A percentile compares a stretch with the other conserved stretches of the same genome.
Conservation (phyloP, 2,113 vertebrate species). For the Promerops cafer region DNA sequence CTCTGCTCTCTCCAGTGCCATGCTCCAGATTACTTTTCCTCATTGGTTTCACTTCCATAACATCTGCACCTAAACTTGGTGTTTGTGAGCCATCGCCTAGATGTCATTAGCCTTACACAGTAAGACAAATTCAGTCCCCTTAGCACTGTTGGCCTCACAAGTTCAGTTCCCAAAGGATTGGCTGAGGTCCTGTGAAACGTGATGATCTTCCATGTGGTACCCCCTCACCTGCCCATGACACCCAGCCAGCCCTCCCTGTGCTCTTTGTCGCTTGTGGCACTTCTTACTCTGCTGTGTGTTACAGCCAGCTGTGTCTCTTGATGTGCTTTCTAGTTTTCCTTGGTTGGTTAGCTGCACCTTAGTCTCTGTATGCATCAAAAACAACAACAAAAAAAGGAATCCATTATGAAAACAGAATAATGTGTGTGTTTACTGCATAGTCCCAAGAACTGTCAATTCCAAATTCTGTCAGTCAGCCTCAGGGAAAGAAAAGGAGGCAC, state of each 20-base stretch:
- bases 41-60: neutral
- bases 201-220: neutral
- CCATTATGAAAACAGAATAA: neutral
- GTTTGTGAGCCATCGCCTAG: neutral
- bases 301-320: neutral
- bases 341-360: neutral
- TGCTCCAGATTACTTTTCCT: neutral
- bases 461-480: neutral
- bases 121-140: neutral
- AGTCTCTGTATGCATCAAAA: neutral
- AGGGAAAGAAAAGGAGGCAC: neutral
- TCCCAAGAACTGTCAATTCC: neutral
- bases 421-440: neutral
- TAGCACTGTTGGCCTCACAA: neutral
- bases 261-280: neutral
- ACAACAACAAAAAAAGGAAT: neutral
- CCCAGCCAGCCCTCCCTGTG: neutral
- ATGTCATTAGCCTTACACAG: neutral
- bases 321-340: neutral
- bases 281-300: neutral
- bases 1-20: neutral
- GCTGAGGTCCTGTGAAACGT: fast-evolving
- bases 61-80: neutral
- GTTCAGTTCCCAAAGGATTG: neutral
- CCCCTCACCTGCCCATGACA: neutral